These are phyloP conservation scores for Cecropterus lyciades DNA, from an alignment of 1,140 invertebrate genomes.

Conservation along the genomic window DNA sequence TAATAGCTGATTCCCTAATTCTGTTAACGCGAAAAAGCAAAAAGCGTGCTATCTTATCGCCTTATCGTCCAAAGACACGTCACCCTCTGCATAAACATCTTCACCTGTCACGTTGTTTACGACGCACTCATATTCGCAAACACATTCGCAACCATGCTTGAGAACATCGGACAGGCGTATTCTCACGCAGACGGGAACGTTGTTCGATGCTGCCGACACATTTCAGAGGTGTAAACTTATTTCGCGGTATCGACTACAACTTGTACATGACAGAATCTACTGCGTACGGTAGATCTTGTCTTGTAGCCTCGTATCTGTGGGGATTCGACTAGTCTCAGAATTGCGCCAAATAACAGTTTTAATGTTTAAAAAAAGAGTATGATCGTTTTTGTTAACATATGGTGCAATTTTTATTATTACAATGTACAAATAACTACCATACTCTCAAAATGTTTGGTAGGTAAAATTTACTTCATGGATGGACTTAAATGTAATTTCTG, in stretches of 20 bases:
- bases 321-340: neutral
- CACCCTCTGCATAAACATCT: constrained; percentile 13
- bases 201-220: constrained; percentile 48
- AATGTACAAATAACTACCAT: too few species aligned
- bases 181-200: constrained; percentile 57
- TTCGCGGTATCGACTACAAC: constrained; percentile 20
- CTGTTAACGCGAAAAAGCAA: too few species aligned
- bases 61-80: constrained; percentile 10
- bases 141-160: constrained; percentile 61
- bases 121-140: constrained; percentile 58
- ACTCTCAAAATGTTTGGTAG: too few species aligned
- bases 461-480: too few species aligned
- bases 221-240: constrained; percentile 5
- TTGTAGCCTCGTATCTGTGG: neutral
- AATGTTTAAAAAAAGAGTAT: neutral
- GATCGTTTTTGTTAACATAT: too few species aligned
- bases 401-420: too few species aligned
- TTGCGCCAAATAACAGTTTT: constrained; percentile 5
- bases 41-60: neutral
- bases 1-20: too few species aligned
- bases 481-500: too few species aligned
- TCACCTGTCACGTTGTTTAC: constrained; percentile 34
- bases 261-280: constrained; percentile 22
- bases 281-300: constrained; percentile 30
- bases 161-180: constrained; percentile 60